Percentiles rank a stretch among this genome's conserved stretches.
These are phyloP conservation scores for Gymnosoma rotundatum DNA, from an alignment of 2,888 invertebrate genomes.

Conservation along the genomic window DNA sequence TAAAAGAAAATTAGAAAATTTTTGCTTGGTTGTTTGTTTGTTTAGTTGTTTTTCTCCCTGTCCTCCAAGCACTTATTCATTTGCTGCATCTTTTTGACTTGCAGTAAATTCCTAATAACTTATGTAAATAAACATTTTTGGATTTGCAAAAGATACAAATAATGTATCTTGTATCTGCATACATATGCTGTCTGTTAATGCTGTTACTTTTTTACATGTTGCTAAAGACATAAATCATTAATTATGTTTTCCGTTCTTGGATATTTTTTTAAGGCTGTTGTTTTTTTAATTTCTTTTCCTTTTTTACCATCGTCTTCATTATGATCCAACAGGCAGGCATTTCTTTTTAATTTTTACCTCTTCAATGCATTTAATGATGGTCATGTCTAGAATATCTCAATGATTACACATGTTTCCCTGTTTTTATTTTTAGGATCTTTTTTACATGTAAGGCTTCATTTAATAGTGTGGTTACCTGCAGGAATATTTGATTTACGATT, in stretches of 20 bases:
- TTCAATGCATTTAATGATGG: conserved; percentile 44
- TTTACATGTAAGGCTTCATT: not conserved
- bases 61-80: conserved; percentile 9
- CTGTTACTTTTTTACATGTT: conserved; percentile 19
- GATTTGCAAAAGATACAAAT: conserved; percentile 42
- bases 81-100: conserved; percentile 50
- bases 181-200: conserved; percentile 27
- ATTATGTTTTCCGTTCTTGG: conserved; percentile 47
- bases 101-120: conserved; percentile 50
- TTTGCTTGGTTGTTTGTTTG: conserved; percentile 23
- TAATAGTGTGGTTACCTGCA: conserved; percentile 45
- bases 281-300: conserved; percentile 11
- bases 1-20: conserved; percentile 55
- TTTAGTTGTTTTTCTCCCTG: not conserved
- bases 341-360: not conserved
- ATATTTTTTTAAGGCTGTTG: not conserved
- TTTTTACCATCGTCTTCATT: not conserved
- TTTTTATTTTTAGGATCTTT: not conserved
- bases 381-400: conserved; percentile 38
- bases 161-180: conserved; percentile 14
- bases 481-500: conserved; percentile 57
- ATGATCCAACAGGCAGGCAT: conserved; percentile 28
- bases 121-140: conserved; percentile 40
- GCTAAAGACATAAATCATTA: conserved; percentile 60
- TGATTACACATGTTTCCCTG: conserved; percentile 50